phyloP scores from a whole-genome alignment of 2,888 invertebrate genomes.

The Dyspetes luteomarginatus region DNA sequence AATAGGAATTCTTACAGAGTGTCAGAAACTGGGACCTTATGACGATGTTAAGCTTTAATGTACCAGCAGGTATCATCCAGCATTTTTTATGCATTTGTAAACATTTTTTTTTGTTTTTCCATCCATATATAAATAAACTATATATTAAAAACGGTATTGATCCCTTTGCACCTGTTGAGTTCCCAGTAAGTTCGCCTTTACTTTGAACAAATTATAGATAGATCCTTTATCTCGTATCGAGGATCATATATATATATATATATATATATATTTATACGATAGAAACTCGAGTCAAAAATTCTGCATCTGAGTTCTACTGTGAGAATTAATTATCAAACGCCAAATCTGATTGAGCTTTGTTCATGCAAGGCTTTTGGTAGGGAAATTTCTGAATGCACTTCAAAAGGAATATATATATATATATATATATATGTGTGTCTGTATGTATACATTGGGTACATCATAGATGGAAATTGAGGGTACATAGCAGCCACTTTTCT shows the following conservation, averaged over 20 bases:
- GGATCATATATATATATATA: too few species aligned
- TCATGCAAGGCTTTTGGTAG: not conserved
- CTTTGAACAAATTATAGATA: not conserved
- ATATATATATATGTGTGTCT: not conserved
- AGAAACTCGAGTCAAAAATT: not conserved
- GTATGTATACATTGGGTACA: not conserved
- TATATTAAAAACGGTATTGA: too few species aligned
- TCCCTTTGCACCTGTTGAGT: constrained; percentile 4
- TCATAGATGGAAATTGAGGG: constrained; percentile 14
- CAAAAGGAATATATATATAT: not conserved
- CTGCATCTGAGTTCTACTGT: not conserved
- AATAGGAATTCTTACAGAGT: too few species aligned
- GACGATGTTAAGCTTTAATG: not conserved
- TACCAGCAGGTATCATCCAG: not conserved
- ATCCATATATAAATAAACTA: too few species aligned
- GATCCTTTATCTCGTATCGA: too few species aligned
- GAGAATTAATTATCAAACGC: constrained; percentile 21
- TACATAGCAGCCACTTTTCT: not conserved
- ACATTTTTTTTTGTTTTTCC: not conserved
- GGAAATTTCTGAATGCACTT: not conserved
- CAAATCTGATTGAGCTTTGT: not conserved
- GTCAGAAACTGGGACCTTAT: too few species aligned
- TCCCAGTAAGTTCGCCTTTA: not conserved
- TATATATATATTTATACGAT: not conserved
- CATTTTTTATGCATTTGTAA: not conserved